Evolutionary conservation across 2,888 invertebrate genomes (phyloP).

Genomic region (Noctua comes): DNA sequence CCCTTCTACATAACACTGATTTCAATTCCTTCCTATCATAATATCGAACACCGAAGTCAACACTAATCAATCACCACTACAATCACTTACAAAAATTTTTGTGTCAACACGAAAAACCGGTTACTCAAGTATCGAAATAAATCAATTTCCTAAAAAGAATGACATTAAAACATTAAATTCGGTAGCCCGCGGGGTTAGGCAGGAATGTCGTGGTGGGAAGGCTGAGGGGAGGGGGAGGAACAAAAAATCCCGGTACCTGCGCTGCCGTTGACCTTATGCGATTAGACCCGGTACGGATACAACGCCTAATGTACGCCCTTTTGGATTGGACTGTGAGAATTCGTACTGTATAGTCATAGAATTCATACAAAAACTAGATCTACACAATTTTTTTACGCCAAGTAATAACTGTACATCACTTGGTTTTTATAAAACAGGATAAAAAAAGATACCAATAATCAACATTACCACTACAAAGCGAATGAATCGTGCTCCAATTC

Average conservation of each 20-base stretch:
- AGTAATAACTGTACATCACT: background rate
- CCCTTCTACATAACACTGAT: background rate
- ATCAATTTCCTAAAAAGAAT: slow-evolving; percentile 70
- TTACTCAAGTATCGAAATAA: slow-evolving; percentile 45
- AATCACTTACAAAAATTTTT: slow-evolving; percentile 33
- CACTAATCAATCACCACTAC: slow-evolving; percentile 45
- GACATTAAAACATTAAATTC: slow-evolving; percentile 84
- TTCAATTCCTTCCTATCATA: slow-evolving; percentile 6
- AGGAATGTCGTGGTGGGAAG: slow-evolving; percentile 69
- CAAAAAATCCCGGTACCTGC: slow-evolving; percentile 88
- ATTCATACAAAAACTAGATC: background rate
- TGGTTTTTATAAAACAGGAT: background rate
- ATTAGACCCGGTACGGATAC: slow-evolving; percentile 80
- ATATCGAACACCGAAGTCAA: slow-evolving; percentile 31
- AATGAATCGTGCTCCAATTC: slow-evolving; percentile 25
- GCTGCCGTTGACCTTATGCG: slow-evolving; percentile 86
- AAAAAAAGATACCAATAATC: background rate
- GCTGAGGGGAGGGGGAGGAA: slow-evolving; percentile 67
- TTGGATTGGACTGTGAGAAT: slow-evolving; percentile 31
- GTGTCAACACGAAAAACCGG: slow-evolving; percentile 36
- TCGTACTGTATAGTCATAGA: background rate
- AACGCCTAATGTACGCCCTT: slow-evolving; percentile 71
- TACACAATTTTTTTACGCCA: background rate
- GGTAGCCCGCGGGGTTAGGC: slow-evolving; percentile 77
- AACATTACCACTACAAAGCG: slow-evolving; percentile 11